phyloP scores from a whole-genome alignment of 2,797 vertebrate genomes.

The Pelodytes ibericus region DNA sequence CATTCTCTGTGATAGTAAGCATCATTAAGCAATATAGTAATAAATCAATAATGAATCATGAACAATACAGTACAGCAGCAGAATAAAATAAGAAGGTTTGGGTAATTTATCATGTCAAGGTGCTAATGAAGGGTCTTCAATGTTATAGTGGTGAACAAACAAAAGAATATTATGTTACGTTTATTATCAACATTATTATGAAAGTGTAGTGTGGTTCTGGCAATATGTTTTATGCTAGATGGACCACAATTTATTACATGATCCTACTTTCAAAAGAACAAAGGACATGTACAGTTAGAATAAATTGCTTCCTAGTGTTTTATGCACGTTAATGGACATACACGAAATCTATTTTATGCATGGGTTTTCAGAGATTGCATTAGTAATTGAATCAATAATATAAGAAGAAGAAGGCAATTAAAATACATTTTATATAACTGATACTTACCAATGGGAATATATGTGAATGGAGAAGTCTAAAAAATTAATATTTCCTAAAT shows the following conservation, averaged over 20 bases:
- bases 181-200: constrained; percentile 6
- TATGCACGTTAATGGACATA: neutral
- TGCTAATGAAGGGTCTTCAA: constrained; percentile 42
- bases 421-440: too few relatives aligned
- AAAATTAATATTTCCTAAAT: too few relatives aligned
- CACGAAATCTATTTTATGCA: neutral
- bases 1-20: constrained; percentile 50
- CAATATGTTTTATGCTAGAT: neutral
- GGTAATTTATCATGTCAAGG: constrained; percentile 49
- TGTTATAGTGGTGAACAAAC: constrained; percentile 12
- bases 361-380: neutral
- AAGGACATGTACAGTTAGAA: neutral
- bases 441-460: too few relatives aligned
- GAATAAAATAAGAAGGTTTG: constrained; percentile 28
- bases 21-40: constrained; percentile 54
- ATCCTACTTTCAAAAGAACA: neutral
- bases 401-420: neutral
- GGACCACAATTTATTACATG: neutral
- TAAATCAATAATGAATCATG: constrained; percentile 57
- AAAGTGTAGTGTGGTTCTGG: neutral
- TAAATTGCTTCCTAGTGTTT: neutral
- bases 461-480: too few relatives aligned
- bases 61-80: constrained; percentile 39
- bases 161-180: constrained; percentile 18
- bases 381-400: neutral